Percentiles rank a stretch among this genome's conserved stretches.
Conservation (phyloP, 2,113 vertebrate species). For the Callionymus lyra region DNA sequence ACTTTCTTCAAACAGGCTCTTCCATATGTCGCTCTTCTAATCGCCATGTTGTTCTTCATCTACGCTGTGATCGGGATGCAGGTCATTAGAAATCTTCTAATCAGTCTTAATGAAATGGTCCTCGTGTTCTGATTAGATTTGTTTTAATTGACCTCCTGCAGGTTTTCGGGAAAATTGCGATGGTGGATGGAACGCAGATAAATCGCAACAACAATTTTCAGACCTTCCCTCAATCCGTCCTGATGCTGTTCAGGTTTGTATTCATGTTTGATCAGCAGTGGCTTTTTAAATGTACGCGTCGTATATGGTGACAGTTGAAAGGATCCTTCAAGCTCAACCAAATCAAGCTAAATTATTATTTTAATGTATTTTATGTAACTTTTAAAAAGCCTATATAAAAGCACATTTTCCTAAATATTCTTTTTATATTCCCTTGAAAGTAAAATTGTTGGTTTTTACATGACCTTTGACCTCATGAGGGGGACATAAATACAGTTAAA, state of each 20-base stretch:
- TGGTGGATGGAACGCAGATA: constrained; percentile 93
- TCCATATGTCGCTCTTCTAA: constrained; percentile 93
- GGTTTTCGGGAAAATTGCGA: constrained; percentile 97
- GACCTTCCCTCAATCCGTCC: constrained; percentile 92
- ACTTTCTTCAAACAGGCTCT: constrained; percentile 71
- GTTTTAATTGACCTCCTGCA: constrained; percentile 27
- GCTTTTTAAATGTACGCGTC: not conserved
- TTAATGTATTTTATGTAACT: too few species aligned
- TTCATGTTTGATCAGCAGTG: not conserved
- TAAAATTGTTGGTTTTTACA: too few species aligned
- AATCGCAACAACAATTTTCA: constrained; percentile 99
- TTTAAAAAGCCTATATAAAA: too few species aligned
- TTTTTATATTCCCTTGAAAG: too few species aligned
- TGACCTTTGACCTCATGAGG: too few species aligned
- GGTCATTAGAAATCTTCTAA: constrained; percentile 65
- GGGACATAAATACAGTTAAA: too few species aligned
- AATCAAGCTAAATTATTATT: too few species aligned
- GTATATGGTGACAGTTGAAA: too few species aligned
- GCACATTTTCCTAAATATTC: too few species aligned
- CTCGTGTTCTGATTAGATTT: not conserved
- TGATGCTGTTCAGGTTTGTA: constrained; percentile 89
- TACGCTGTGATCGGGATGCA: constrained; percentile 99
- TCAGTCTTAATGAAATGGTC: not conserved
- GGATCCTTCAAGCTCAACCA: too few species aligned
- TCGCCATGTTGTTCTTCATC: constrained; percentile 99